Conservation (phyloP, 1,140 invertebrate species). For the Melanaphis sacchari region DNA sequence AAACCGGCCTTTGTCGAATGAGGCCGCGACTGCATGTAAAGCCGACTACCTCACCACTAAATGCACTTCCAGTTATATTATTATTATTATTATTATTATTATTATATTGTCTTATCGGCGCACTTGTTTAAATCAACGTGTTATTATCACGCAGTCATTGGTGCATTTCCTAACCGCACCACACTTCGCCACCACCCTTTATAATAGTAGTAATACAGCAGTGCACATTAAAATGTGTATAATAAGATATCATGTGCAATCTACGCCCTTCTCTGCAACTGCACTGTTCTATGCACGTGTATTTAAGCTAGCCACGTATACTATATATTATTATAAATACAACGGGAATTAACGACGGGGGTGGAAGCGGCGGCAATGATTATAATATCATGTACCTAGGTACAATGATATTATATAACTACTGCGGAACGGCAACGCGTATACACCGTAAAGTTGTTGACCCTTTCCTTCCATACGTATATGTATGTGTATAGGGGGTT, state of each 20-base stretch:
- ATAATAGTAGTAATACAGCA: background rate
- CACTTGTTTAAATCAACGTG: background rate
- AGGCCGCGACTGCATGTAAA: background rate
- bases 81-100: slow-evolving; percentile 21
- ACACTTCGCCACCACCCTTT: too few species aligned
- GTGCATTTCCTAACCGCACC: slow-evolving; percentile 20
- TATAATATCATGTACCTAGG: background rate
- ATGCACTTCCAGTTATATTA: background rate
- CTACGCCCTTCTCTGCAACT: background rate
- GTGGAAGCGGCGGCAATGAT: too few species aligned
- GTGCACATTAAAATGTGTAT: background rate
- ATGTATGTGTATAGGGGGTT: background rate
- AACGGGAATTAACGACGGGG: background rate
- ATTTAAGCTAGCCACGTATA: background rate
- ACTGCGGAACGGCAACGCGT: background rate
- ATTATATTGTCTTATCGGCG: slow-evolving; percentile 22
- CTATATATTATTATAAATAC: background rate
- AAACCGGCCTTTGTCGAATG: background rate
- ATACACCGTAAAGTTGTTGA: background rate
- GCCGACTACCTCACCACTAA: background rate
- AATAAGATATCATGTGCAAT: background rate
- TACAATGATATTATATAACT: background rate
- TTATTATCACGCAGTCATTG: slow-evolving; percentile 24
- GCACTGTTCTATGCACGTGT: background rate
- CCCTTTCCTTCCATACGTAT: background rate